Conservation (phyloP, 2,797 vertebrate genomes). For the Myotis myotis region DNA sequence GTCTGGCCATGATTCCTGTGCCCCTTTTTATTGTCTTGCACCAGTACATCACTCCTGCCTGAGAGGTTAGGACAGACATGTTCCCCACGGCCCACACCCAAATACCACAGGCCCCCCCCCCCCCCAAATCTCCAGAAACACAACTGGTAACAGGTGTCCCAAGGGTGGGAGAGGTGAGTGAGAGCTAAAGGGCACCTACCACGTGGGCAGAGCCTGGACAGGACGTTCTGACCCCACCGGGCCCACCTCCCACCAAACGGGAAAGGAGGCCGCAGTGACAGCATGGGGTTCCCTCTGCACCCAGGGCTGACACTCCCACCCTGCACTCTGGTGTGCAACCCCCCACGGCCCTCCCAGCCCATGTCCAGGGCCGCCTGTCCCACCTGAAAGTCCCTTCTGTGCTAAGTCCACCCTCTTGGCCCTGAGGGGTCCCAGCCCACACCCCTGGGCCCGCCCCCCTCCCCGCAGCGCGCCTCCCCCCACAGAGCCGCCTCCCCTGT, state of each 20-base stretch:
- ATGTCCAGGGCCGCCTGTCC: no score
- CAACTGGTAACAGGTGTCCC: not conserved
- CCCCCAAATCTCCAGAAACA: not conserved
- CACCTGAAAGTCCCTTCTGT: not conserved
- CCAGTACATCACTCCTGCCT: not conserved
- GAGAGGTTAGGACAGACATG: not conserved
- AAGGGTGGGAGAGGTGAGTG: not conserved
- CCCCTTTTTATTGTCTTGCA: not conserved
- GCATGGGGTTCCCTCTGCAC: not conserved
- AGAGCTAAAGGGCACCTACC: not conserved
- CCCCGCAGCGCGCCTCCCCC: no score
- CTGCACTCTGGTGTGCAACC: not conserved
- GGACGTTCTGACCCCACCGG: no score
- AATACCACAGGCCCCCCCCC: not conserved
- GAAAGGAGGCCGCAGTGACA: not conserved
- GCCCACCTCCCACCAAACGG: not conserved
- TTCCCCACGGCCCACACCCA: no score
- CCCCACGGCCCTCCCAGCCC: not conserved
- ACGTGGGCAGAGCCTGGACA: not conserved
- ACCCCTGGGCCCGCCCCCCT: no score
- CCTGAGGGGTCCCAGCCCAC: not conserved
- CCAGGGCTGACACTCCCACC: no score
- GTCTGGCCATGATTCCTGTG: not conserved
- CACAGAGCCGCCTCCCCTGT: rapidly evolving
- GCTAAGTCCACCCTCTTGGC: no score